Base-by-base conservation (phyloP, 2,888 invertebrate species). In the Aromia moschata region DNA sequence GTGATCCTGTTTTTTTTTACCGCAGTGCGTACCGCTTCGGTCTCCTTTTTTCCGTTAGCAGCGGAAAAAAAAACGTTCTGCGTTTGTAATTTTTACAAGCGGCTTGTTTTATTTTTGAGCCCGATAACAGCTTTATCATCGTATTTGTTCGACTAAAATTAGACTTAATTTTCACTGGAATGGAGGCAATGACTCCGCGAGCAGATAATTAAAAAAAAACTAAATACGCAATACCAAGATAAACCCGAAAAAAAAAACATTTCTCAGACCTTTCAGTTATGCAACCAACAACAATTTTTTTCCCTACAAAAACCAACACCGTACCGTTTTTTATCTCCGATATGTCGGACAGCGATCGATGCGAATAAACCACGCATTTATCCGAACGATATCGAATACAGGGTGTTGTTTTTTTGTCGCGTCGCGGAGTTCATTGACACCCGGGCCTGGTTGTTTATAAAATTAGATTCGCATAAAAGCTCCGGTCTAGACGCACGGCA, bases 41-140 rank as follows among this genome's bases (percentile, higher is more conserved):
- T n/a, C n/a, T n/a, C n/a, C n/a, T n/a, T n/a, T n/a, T n/a, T n/a
- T n/a, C n/a, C n/a, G n/a, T n/a, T n/a, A n/a, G n/a, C n/a, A n/a
- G n/a, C n/a, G n/a, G n/a, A n/a, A n/a, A n/a, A n/a, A n/a, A n/a
- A n/a, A n/a, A n/a, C n/a, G n/a, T n/a, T n/a, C n/a, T n/a, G n/a
- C n/a, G n/a, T n/a, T n/a, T n/a, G n/a, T n/a, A n/a, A n/a, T n/a
- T n/a, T n/a, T n/a, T n/a, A n/a, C 7, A 33, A 33, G n/a, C 46
- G 58, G n/a, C n/a, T n/a, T 61, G 57, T 58, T 44, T 55, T 56
- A 58, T 43, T 49, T 52, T 37, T 56, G 20, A 30, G 18, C 45
- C 25, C 38, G 56, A 43, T 25, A 25, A 25, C 3, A 25, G 7
- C 7, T 25, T 33, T 33, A 33, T 33, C 11, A 33, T 33, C n/a